Evolutionary conservation across 2,888 invertebrate species (phyloP), one percentile per base, ranked within the genome.

Genomic region (Ennomos erosarius): DNA sequence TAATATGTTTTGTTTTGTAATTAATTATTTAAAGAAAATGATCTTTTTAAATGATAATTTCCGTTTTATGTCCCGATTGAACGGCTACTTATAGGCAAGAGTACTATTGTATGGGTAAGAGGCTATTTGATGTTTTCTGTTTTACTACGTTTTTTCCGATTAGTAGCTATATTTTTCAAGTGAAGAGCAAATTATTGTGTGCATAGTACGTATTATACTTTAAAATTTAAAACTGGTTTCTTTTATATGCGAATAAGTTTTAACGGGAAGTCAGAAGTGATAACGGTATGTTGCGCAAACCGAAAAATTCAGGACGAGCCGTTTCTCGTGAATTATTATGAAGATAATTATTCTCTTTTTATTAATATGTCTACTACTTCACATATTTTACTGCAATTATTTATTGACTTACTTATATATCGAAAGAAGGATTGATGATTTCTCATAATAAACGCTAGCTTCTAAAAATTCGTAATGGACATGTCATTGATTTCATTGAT

Each of bases 181-280:
- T 1, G 26, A 4, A 26, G 4, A 26, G 26, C 26, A 26, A 16
- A 16, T 26, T 6, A 26, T 26, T 26, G 26, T 26, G 26, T 26
- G 26, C 26, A 26, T 6, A 37, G 10, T n/a, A n/a, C n/a, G 8
- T 45, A 49, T 60, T 36, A 45, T 52, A 59, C 6, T 33, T 9
- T 9, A 38, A n/a, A 45, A 33, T n/a, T 35, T 35, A 47, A 35
- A 48, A 36, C 35, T 1, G 8, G 16, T 34, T 12, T 52, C 57
- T 43, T 36, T 46, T 37, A 46, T 35, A 6, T 47, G 51, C 39
- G 11, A 13, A 40, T 2, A 10, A 26, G 10, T 34, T 38, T 54
- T 37, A 46, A 50, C 66, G 70, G 72, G 75, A 75, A 54, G 60
- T 63, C 60, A 66, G 75, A 75, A 54, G 60, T 63, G 62, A 66